Percentiles rank a stretch among this genome's conserved stretches.
Conservation (phyloP, 1,140 invertebrate species). For the Pogonus chalceus region DNA sequence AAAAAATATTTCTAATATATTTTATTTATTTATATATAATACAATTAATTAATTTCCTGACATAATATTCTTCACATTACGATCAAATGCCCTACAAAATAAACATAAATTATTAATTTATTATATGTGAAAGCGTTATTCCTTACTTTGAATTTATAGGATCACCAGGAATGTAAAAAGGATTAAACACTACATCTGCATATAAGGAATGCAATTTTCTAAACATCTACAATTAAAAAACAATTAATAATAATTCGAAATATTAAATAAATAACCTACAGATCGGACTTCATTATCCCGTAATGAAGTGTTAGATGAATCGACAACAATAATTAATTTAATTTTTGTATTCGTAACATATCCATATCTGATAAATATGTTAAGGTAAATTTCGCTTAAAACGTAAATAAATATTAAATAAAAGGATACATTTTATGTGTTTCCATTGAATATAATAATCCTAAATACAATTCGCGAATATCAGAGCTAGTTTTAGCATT, state of each 20-base stretch:
- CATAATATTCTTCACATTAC: constrained; percentile 51
- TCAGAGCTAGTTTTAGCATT: constrained; percentile 55
- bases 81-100: constrained; percentile 50
- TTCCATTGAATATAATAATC: constrained; percentile 87
- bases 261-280: constrained; percentile 44
- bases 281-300: constrained; percentile 90
- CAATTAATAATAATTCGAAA: not conserved
- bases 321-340: constrained; percentile 91
- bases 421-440: constrained; percentile 87
- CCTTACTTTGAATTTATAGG: constrained; percentile 70
- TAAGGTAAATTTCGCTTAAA: not conserved
- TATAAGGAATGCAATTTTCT: constrained; percentile 83
- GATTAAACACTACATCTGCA: constrained; percentile 87
- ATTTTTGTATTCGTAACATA: constrained; percentile 97
- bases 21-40: too few species aligned
- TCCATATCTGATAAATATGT: constrained; percentile 65
- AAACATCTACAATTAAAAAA: constrained; percentile 59
- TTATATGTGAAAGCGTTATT: constrained; percentile 12
- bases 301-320: constrained; percentile 75
- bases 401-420: constrained; percentile 5
- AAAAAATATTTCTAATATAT: too few species aligned
- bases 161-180: constrained; percentile 86
- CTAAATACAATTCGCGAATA: constrained; percentile 80
- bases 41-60: constrained; percentile 37
- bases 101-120: constrained; percentile 7